phyloP scores from a whole-genome alignment of 2,113 vertebrate species.

The Dipodomys stephensi region DNA sequence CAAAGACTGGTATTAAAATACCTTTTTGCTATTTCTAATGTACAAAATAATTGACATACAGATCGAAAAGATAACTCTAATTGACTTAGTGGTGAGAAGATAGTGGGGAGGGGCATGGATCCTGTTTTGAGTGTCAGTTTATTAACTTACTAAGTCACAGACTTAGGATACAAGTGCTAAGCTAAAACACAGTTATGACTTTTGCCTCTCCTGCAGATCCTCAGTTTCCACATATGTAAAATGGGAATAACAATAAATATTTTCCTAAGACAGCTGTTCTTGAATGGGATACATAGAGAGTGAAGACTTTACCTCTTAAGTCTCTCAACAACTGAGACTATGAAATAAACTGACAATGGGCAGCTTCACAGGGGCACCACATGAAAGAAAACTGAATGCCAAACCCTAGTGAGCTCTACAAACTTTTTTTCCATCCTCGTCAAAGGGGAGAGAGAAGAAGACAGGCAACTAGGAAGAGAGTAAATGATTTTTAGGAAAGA shows the following conservation, averaged over 20 bases:
- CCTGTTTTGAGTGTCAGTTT: slow-evolving; percentile 41
- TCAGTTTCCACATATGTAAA: slow-evolving; percentile 60
- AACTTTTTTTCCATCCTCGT: neutral
- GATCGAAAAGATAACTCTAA: neutral
- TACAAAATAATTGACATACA: slow-evolving; percentile 11
- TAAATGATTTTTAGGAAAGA: neutral
- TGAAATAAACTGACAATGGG: slow-evolving; percentile 42
- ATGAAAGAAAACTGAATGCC: slow-evolving; percentile 2
- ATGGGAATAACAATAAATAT: slow-evolving; percentile 3
- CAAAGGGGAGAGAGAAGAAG: neutral
- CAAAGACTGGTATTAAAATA: slow-evolving; percentile 5
- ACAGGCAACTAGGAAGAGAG: neutral
- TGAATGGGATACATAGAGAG: neutral
- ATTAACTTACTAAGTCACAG: slow-evolving; percentile 1
- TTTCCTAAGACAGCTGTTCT: slow-evolving; percentile 21
- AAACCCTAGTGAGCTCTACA: neutral
- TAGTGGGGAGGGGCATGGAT: neutral
- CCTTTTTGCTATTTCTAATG: slow-evolving; percentile 9
- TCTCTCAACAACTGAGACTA: neutral
- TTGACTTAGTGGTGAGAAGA: neutral
- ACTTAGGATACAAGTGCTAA: slow-evolving; percentile 9
- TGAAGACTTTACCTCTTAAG: neutral
- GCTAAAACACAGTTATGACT: neutral
- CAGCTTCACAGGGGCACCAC: neutral
- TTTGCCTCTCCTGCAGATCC: slow-evolving; percentile 19